These are phyloP conservation scores for Propithecus deckenii DNA, from an alignment of 2,797 vertebrate genomes.

Conservation along the genomic window DNA sequence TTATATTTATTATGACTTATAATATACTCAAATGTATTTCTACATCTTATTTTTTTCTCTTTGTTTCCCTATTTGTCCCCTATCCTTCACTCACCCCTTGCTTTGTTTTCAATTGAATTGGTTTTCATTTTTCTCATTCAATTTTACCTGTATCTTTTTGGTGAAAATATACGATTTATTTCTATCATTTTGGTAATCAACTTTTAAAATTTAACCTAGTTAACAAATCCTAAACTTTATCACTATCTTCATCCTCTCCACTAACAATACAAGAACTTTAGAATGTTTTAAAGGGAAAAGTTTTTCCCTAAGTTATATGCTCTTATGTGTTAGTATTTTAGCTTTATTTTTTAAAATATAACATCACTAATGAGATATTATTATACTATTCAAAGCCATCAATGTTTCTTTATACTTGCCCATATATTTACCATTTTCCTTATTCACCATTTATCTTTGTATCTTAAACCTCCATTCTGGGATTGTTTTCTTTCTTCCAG, in stretches of 20 bases:
- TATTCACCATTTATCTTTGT: neutral
- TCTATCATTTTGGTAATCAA: neutral
- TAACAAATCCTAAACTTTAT: neutral
- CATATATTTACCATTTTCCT: neutral
- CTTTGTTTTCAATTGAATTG: neutral
- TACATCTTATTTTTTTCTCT: neutral
- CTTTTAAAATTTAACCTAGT: neutral
- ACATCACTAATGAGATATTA: neutral
- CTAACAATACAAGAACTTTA: neutral
- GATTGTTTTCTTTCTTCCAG: slow-evolving; percentile 10
- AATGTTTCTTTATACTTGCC: neutral
- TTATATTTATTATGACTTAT: neutral
- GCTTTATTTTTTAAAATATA: neutral
- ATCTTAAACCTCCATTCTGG: neutral
- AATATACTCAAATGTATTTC: neutral
- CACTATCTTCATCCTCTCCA: neutral
- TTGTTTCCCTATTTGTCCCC: neutral
- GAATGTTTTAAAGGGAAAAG: neutral
- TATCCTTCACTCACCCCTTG: neutral
- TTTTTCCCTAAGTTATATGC: neutral
- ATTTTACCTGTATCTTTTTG: neutral
- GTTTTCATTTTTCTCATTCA: neutral
- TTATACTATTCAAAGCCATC: neutral
- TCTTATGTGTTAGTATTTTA: neutral
- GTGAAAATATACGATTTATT: neutral